Conservation (phyloP, 1,140 invertebrate species). For the Penaeus indicus region DNA sequence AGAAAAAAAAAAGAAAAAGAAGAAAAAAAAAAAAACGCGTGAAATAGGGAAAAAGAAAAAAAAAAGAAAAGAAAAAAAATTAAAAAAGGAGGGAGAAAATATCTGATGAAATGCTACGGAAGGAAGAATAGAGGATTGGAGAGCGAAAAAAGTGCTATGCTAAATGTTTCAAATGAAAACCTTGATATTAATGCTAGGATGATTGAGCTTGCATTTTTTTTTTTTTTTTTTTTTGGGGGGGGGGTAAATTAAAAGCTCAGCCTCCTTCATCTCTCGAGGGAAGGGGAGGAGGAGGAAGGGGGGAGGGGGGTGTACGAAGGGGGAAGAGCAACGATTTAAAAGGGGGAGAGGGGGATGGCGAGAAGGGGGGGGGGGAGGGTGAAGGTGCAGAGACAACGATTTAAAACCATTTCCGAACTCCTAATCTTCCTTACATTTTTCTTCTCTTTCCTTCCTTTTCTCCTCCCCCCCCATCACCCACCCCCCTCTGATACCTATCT, state of each 20-base stretch:
- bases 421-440: background rate
- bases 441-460: background rate
- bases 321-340: background rate
- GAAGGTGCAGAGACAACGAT: background rate
- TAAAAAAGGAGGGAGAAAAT: background rate
- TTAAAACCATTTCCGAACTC: background rate
- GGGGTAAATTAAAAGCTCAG: background rate
- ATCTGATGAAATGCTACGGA: too few species aligned
- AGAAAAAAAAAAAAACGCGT: background rate
- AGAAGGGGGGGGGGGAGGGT: too few species aligned
- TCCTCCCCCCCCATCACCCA: background rate
- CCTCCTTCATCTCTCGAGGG: background rate
- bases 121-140: background rate
- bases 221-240: background rate
- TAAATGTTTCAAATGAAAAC: too few species aligned
- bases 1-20: background rate
- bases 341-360: background rate
- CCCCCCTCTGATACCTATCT: conserved; percentile 17
- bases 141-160: background rate
- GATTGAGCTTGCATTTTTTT: too few species aligned
- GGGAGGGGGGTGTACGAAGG: background rate
- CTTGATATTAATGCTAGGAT: too few species aligned
- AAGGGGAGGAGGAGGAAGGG: background rate
- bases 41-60: background rate
- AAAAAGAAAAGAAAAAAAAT: background rate